These are phyloP conservation scores for Tetheella fluctuosa DNA, from an alignment of 2,888 invertebrate species.

Conservation along the genomic window DNA sequence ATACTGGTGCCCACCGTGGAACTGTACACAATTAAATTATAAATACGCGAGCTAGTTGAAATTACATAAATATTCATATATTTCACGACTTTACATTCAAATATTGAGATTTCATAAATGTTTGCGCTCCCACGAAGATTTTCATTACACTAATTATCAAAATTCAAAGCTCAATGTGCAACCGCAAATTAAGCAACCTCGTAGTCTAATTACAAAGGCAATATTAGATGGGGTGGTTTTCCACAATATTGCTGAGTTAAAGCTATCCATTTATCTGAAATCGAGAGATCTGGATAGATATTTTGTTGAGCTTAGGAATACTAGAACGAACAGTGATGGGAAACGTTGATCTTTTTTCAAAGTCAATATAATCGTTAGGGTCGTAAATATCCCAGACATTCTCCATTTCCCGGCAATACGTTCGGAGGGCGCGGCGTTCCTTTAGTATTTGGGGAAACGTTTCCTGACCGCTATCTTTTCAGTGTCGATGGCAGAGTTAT, in stretches of 20 bases:
- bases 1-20: conserved; percentile 49
- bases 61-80: conserved; percentile 62
- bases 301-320: conserved; percentile 3
- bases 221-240: conserved; percentile 2
- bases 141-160: conserved; percentile 10
- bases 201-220: background rate
- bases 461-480: conserved; percentile 47
- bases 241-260: background rate
- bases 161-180: conserved; percentile 1
- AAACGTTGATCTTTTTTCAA: conserved; percentile 23
- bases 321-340: background rate
- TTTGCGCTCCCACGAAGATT: conserved; percentile 24
- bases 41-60: conserved; percentile 47
- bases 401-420: conserved; percentile 39
- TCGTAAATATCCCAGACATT: conserved; percentile 37
- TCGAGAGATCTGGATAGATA: background rate
- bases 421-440: conserved; percentile 27
- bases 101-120: conserved; percentile 29
- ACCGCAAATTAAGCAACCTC: conserved; percentile 10
- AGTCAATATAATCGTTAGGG: conserved; percentile 36
- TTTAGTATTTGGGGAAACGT: conserved; percentile 42
- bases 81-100: conserved; percentile 29
- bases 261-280: background rate
- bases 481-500: conserved; percentile 33
- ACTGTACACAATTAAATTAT: conserved; percentile 53